Base-by-base conservation (phyloP, 2,888 invertebrate genomes). In the Athalia cordata region DNA sequence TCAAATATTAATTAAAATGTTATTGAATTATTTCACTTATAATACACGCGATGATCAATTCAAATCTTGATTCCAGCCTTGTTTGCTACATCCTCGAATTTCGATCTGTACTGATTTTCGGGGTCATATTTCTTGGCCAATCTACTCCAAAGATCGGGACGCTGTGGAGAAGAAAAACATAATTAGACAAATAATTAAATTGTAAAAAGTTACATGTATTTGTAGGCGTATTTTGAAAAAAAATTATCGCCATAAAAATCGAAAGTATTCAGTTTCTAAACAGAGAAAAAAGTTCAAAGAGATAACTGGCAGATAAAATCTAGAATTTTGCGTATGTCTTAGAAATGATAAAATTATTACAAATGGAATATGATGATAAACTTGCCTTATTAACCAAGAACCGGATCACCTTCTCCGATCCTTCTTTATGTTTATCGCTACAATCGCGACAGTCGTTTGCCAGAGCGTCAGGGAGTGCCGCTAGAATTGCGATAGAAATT, bases 81-180 rank as follows among this genome's bases (percentile, higher is more conserved):
- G 61, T 84, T 80, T 29, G 89, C 93, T 65, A 93, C 92, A 0
- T 92, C 91, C 82, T 93, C 92, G 89, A 95, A 96, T 86, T 93
- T 93, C 87, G 91, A 91, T 86, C 92, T 92, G 92, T 94, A 96
- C 74, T 91, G 86, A 49, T 94, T 93, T 0, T 92, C 91, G 9
- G 94, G 93, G 88, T 96, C 96, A 88, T 92, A 96, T 89, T 94
- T 95, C 61, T 87, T 92, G 80, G 93, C 91, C 57, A 96, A 89
- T 81, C 93, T 91, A 5, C 92, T 92, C 94, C 95, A 96, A 85
- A 92, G 90, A 0, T 92, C 92, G 0, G 92, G 91, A 29, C 83
- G 83, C 87, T 87, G 80, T 72, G 61, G 80, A 45, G 55, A 5
- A n/a, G 7, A 55, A 55, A 7, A 55, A 55, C 4, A 4, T 11